Base-by-base conservation (phyloP, 2,797 vertebrate genomes). In the Aldrovandia affinis region DNA sequence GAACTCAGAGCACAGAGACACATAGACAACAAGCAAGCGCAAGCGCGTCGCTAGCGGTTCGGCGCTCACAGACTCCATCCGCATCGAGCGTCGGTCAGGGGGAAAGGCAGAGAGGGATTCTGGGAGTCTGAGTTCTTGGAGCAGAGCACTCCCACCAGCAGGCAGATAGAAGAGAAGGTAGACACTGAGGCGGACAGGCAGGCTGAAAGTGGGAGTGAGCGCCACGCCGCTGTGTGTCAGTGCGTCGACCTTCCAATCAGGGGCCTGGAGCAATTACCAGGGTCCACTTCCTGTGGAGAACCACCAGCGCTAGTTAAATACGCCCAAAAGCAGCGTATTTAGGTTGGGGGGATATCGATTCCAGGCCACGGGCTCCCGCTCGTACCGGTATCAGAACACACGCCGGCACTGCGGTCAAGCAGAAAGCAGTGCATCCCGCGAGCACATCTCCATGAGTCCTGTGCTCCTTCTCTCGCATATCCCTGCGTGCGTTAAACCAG, bases 311-410 rank as follows among this genome's bases (percentile, higher is more conserved):
- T 80, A 52, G 52, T 68, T 68, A 80, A 59, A 80, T 14, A 7
- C 25, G n/a, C 18, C 57, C 44, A 33, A 63, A 61, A 30, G 7
- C 25, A 18, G 52, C 68, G 36, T 75, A 59, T 77, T 83, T 73
- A 83, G 70, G 82, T 68, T 65, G 63, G 18, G 65, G 30, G 39
- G 50, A 18, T 77, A 75, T 59, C 25, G 25, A 83, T 75, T 59
- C 55, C 33, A 73, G 75, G 15, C 10, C 75, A 15, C 12, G 22
- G 57, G 25, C 42, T 42, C 39, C 82, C 39, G 28, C n/a, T 18
- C 25, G 18, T 44, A 50, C 42, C 15, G 47, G 80, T 42, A 57
- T n/a, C 20, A 61, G 36, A 54, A 52, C 54, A 52, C 54, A 52
- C 33, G 10, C 77, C 3, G 36, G 30, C 14, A n/a, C 36, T 44